These are phyloP conservation scores for Dendroctonus valens DNA, from an alignment of 1,140 invertebrate genomes.

Conservation along the genomic window DNA sequence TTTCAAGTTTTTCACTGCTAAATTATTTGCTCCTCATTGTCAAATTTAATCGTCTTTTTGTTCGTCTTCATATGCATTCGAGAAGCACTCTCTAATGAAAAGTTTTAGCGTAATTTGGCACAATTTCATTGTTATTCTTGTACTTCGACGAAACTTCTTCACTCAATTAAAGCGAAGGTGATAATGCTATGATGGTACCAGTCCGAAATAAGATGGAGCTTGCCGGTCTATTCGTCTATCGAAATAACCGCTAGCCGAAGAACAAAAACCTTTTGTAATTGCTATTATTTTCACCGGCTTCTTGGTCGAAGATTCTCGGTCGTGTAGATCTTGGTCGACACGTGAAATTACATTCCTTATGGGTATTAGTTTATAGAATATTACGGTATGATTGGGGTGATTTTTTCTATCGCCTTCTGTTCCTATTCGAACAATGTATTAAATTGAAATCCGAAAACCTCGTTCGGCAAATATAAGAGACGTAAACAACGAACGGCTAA, in stretches of 20 bases:
- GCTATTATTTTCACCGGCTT: constrained; percentile 33
- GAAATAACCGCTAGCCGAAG: constrained; percentile 22
- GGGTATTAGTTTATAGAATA: constrained; percentile 30
- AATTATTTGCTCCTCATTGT: neutral
- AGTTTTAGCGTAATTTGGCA: too few species aligned
- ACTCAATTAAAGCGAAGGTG: too few species aligned
- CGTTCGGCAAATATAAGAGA: too few species aligned
- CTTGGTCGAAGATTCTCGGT: constrained; percentile 17
- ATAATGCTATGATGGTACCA: neutral
- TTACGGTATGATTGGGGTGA: constrained; percentile 1
- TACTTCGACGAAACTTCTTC: too few species aligned
- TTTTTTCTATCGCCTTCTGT: constrained; percentile 2
- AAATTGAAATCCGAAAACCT: too few species aligned
- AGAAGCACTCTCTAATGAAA: too few species aligned
- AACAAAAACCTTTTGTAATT: constrained; percentile 31
- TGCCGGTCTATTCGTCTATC: constrained; percentile 10
- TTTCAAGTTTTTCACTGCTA: neutral
- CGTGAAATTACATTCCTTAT: constrained; percentile 31
- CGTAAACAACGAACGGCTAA: too few species aligned
- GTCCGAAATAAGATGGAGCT: constrained; percentile 4
- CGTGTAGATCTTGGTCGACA: constrained; percentile 19
- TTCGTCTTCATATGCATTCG: too few species aligned
- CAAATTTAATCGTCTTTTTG: neutral
- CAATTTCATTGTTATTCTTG: too few species aligned
- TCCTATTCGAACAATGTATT: too few species aligned